Percentiles rank a stretch among this genome's conserved stretches.
phyloP scores from a whole-genome alignment of 2,113 vertebrate genomes.

The Trichechus manatus region DNA sequence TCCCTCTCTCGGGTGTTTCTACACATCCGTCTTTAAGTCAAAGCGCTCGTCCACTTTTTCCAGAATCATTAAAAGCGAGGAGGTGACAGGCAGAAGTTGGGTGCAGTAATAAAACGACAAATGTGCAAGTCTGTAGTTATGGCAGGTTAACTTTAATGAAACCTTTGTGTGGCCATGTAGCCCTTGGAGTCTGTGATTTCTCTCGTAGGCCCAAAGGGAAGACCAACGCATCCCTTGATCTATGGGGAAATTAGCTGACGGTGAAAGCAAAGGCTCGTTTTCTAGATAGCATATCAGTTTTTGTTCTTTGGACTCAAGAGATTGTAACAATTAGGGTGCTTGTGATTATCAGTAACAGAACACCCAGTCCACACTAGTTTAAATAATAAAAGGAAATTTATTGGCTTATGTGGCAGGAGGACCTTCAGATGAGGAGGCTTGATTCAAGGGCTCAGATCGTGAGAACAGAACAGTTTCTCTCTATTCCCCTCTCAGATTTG shows the following conservation, averaged over 20 bases:
- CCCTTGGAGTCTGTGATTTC: not conserved
- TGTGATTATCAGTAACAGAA: not conserved
- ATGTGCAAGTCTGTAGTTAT: not conserved
- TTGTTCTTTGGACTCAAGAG: not conserved
- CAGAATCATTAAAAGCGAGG: not conserved
- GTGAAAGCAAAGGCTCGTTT: not conserved
- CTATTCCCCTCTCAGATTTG: not conserved
- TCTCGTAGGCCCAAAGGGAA: not conserved
- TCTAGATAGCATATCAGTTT: not conserved
- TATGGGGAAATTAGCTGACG: not conserved
- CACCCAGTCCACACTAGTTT: not conserved
- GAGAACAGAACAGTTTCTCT: not conserved
- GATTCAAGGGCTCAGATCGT: not conserved
- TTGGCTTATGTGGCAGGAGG: not conserved
- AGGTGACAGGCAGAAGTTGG: not conserved
- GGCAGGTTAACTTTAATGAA: not conserved
- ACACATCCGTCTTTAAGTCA: not conserved
- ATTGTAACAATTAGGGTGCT: not conserved
- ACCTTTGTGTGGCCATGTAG: not conserved
- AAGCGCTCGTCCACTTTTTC: not conserved
- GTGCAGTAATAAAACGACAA: not conserved
- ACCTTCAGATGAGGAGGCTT: not conserved
- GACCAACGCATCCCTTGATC: not conserved
- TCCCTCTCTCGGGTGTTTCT: too few species aligned
- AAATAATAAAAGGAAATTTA: slow-evolving; percentile 12